Percentiles rank a stretch among this genome's conserved stretches.
These are phyloP conservation scores for Meteorus colon DNA, from an alignment of 2,888 invertebrate species.

Conservation along the genomic window DNA sequence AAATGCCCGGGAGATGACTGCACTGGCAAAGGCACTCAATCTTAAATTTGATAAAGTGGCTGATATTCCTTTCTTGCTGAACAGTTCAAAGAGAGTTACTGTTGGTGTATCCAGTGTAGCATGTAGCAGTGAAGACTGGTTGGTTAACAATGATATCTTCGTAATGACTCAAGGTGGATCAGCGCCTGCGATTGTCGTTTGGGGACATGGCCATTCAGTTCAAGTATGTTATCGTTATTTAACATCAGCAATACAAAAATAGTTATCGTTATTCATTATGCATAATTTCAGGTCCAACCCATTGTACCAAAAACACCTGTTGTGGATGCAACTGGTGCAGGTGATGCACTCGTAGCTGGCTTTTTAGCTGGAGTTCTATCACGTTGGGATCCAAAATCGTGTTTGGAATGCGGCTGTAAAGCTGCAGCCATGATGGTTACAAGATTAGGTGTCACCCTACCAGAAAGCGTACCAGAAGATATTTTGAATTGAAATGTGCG, in stretches of 20 bases:
- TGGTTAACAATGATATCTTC: slow-evolving; percentile 62
- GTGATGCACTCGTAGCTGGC: slow-evolving; percentile 72
- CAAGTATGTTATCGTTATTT: slow-evolving; percentile 54
- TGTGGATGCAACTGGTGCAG: slow-evolving; percentile 72
- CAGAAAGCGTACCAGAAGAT: slow-evolving; percentile 57
- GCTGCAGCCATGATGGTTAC: slow-evolving; percentile 63
- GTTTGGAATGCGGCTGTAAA: slow-evolving; percentile 67
- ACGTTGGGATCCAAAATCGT: slow-evolving; percentile 64
- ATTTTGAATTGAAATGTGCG: slow-evolving; percentile 44
- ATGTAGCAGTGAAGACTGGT: slow-evolving; percentile 60
- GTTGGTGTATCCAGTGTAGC: slow-evolving; percentile 60
- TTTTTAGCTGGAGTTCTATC: slow-evolving; percentile 69
- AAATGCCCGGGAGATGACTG: slow-evolving; percentile 66
- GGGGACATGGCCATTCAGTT: slow-evolving; percentile 64
- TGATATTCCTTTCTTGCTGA: slow-evolving; percentile 66
- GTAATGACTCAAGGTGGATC: slow-evolving; percentile 68
- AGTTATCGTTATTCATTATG: background rate
- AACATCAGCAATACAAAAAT: background rate
- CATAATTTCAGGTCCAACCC: slow-evolving; percentile 58
- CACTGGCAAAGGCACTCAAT: slow-evolving; percentile 63
- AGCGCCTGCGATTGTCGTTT: slow-evolving; percentile 65
- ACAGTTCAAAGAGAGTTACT: slow-evolving; percentile 64
- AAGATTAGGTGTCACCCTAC: slow-evolving; percentile 61
- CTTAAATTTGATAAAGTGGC: slow-evolving; percentile 61
- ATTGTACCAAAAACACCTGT: slow-evolving; percentile 58